Evolutionary conservation across 2,797 vertebrate species (phyloP).

Genomic region (Poeciliopsis paucimaculata): DNA sequence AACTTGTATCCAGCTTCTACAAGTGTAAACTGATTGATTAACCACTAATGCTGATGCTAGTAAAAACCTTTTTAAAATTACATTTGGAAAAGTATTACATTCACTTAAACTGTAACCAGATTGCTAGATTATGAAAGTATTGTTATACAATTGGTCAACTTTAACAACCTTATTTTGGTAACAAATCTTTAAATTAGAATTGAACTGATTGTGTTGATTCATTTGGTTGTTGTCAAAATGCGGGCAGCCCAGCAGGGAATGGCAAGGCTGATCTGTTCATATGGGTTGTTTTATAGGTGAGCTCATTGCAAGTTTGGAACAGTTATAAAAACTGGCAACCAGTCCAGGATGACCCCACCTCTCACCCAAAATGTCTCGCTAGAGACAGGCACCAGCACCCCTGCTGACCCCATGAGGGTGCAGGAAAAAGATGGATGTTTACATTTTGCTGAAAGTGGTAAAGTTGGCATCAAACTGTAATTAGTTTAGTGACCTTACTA

Average conservation of each 20-base stretch:
- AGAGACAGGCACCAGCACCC: no score
- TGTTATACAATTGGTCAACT: background rate
- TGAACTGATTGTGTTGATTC: background rate
- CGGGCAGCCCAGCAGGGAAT: background rate
- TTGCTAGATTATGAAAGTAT: background rate
- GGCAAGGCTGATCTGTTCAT: background rate
- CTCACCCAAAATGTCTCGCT: no score
- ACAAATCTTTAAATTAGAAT: background rate
- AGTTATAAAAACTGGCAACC: background rate
- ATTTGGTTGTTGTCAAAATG: background rate
- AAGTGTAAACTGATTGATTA: background rate
- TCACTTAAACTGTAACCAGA: background rate
- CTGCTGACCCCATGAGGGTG: no score
- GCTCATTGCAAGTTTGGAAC: background rate
- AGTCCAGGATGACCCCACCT: no score
- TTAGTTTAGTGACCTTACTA: background rate
- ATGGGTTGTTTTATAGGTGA: background rate
- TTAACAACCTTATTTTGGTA: background rate
- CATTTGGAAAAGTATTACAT: background rate
- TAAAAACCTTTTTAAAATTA: background rate
- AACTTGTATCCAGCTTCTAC: background rate
- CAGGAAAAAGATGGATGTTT: no score
- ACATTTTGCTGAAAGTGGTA: background rate
- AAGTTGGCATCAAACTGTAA: background rate
- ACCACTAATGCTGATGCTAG: background rate